phyloP scores from a whole-genome alignment of 2,797 vertebrate genomes.

The Hybognathus amarus region DNA sequence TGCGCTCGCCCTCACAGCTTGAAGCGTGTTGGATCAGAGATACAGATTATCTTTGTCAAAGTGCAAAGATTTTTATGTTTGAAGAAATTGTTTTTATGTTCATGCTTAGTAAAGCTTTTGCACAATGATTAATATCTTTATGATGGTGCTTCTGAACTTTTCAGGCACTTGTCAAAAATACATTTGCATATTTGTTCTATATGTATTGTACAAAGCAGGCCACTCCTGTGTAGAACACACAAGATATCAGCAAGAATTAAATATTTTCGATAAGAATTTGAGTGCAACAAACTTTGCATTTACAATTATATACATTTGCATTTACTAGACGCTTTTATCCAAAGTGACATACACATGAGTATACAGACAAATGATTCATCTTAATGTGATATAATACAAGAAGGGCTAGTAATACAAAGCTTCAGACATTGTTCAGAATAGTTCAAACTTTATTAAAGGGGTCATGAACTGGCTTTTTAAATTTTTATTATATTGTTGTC shows the following conservation, averaged over 20 bases:
- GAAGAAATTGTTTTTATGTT: neutral
- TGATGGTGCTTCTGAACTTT: neutral
- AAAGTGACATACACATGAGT: neutral
- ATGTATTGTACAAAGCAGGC: neutral
- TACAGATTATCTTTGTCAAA: neutral
- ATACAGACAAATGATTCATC: neutral
- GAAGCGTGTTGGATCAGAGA: conserved; percentile 5
- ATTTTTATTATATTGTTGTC: too few relatives aligned
- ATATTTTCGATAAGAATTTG: too few relatives aligned
- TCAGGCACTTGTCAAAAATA: neutral
- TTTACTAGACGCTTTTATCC: neutral
- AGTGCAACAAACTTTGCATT: neutral
- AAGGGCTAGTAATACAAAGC: neutral
- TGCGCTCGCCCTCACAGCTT: neutral
- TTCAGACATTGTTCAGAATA: neutral
- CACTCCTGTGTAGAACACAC: neutral
- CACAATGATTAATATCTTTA: neutral
- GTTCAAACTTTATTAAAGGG: neutral
- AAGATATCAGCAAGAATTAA: neutral
- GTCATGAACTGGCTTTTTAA: too few relatives aligned
- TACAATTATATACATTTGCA: neutral
- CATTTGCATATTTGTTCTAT: neutral
- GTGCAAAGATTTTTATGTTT: neutral
- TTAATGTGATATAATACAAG: neutral
- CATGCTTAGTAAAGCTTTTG: neutral